Evolutionary conservation across 2,113 vertebrate species (phyloP).

Genomic region (Neoarius graeffei): DNA sequence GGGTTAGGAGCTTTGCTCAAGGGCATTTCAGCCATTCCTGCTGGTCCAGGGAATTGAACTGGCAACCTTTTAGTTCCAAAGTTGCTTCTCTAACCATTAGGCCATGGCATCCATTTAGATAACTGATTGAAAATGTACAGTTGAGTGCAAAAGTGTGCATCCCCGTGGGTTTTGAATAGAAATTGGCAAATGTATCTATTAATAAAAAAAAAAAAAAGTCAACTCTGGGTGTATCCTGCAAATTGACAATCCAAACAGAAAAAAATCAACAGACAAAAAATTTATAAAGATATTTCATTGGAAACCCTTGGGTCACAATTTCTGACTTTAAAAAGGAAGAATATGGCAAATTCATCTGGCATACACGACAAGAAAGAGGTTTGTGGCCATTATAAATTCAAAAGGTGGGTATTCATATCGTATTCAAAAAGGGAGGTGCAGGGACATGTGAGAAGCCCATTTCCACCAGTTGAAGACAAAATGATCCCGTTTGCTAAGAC

Average conservation of each 20-base stretch:
- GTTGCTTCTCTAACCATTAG: too few relatives aligned
- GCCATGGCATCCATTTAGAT: background rate
- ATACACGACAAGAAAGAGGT: background rate
- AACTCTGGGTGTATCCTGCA: background rate
- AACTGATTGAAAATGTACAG: background rate
- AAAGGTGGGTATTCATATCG: background rate
- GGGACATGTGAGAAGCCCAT: background rate
- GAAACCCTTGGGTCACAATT: background rate
- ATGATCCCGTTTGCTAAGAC: background rate
- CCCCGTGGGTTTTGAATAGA: background rate
- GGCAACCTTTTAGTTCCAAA: too few relatives aligned
- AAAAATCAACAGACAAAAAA: background rate
- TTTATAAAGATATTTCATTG: background rate
- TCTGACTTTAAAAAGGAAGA: background rate
- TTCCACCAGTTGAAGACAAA: background rate
- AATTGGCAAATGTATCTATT: background rate
- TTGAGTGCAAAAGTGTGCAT: background rate
- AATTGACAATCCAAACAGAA: background rate
- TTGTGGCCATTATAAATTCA: background rate
- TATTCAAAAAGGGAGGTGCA: background rate
- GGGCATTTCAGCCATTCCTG: too few relatives aligned
- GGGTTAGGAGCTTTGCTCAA: too few relatives aligned
- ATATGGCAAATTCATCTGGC: background rate
- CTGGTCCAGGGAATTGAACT: too few relatives aligned
- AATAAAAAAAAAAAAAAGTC: background rate